A percentile compares a stretch with the other conserved stretches of the same genome.
These are phyloP conservation scores for Paraescarpia echinospica DNA, from an alignment of 1,140 invertebrate genomes.

Conservation along the genomic window DNA sequence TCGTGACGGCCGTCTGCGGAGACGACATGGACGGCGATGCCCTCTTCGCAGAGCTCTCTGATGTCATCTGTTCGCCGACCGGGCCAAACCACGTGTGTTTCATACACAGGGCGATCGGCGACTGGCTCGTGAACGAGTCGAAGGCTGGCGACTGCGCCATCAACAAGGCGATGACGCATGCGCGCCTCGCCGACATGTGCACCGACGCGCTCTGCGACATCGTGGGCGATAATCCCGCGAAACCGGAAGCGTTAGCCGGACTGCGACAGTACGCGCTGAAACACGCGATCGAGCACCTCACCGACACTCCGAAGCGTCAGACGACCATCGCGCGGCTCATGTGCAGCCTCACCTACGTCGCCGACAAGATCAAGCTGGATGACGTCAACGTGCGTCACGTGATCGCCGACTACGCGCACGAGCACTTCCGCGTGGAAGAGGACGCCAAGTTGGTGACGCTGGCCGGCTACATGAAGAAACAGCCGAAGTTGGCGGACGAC, in stretches of 20 bases:
- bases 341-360: conserved; percentile 22
- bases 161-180: background rate
- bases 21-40: background rate
- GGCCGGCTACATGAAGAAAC: conserved; percentile 23
- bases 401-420: conserved; percentile 19
- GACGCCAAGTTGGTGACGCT: conserved; percentile 16
- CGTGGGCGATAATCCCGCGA: conserved; percentile 11
- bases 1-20: background rate
- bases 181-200: conserved; percentile 13
- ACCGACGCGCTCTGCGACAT: background rate
- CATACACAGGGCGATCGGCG: conserved; percentile 9
- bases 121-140: conserved; percentile 22
- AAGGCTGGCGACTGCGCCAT: conserved; percentile 12
- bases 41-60: conserved; percentile 1
- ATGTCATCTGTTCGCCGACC: background rate
- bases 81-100: conserved; percentile 6
- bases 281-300: conserved; percentile 24
- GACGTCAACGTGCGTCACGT: conserved; percentile 16
- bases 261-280: conserved; percentile 24
- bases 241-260: background rate
- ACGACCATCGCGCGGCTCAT: conserved; percentile 19
- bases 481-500: conserved; percentile 17
- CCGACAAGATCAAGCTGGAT: conserved; percentile 7
- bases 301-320: conserved; percentile 20
- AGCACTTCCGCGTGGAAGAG: background rate